phyloP scores from a whole-genome alignment of 2,113 vertebrate genomes.

The Myotis yumanensis region DNA sequence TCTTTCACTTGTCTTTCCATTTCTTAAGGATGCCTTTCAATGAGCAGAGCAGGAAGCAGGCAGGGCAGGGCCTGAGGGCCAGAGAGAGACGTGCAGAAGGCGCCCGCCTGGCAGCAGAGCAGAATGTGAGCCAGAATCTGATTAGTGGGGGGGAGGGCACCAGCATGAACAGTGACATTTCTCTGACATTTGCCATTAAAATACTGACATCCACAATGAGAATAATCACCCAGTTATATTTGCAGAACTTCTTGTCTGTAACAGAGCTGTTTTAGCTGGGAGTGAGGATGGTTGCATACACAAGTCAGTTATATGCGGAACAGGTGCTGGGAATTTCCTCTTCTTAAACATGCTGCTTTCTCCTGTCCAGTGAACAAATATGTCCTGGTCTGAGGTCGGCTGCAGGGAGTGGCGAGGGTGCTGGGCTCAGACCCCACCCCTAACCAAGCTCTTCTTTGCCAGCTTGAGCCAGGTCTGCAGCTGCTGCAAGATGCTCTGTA shows the following conservation, averaged over 20 bases:
- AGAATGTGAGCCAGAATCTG: background rate
- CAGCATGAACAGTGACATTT: background rate
- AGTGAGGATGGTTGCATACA: background rate
- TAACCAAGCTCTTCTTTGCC: background rate
- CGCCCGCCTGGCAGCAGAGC: background rate
- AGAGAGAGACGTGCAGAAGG: background rate
- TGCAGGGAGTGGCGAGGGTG: fast-evolving
- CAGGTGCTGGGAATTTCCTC: background rate
- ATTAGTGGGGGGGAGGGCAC: background rate
- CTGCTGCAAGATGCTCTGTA: constrained; percentile 62
- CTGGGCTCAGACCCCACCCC: background rate
- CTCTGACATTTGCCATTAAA: background rate
- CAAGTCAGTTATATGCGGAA: background rate
- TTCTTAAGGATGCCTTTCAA: background rate
- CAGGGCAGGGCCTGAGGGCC: background rate
- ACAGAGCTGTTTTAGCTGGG: background rate
- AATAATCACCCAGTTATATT: background rate
- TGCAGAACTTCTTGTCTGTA: background rate
- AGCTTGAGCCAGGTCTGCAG: constrained; percentile 63
- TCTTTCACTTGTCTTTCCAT: background rate
- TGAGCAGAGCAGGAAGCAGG: background rate
- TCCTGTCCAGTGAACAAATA: background rate
- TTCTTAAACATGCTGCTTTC: background rate
- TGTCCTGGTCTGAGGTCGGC: background rate
- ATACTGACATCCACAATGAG: background rate